phyloP scores from a whole-genome alignment of 2,113 vertebrate species.

The Urocynchramus pylzowi region DNA sequence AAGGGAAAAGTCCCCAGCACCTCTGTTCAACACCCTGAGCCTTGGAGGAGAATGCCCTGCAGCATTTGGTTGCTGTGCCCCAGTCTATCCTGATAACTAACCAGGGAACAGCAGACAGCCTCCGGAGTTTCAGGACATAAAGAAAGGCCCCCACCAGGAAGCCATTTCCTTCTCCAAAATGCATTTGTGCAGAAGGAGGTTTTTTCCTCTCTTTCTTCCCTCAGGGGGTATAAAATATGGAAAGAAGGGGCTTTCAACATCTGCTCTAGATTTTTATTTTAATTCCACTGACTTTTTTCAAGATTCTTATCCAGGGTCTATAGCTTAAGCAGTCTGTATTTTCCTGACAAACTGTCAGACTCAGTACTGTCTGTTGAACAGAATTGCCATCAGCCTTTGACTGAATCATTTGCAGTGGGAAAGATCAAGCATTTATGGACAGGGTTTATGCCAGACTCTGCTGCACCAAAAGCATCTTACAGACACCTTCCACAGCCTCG shows the following conservation, averaged over 20 bases:
- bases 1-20: neutral
- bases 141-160: neutral
- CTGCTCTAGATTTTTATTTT: slow-evolving; percentile 27
- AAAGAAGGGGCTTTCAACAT: slow-evolving; percentile 29
- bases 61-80: neutral
- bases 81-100: neutral
- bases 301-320: neutral
- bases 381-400: neutral
- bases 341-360: neutral
- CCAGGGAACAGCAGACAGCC: neutral
- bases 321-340: neutral
- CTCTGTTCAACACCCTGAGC: neutral
- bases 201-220: neutral
- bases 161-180: slow-evolving; percentile 62
- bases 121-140: neutral
- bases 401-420: neutral
- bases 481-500: neutral
- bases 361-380: neutral
- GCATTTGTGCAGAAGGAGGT: neutral
- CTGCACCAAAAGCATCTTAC: neutral
- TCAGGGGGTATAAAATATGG: neutral
- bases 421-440: neutral
- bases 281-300: neutral
- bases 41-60: neutral
- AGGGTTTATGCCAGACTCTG: neutral